Base-by-base conservation (phyloP, 2,113 vertebrate species). In the Osmerus mordax region DNA sequence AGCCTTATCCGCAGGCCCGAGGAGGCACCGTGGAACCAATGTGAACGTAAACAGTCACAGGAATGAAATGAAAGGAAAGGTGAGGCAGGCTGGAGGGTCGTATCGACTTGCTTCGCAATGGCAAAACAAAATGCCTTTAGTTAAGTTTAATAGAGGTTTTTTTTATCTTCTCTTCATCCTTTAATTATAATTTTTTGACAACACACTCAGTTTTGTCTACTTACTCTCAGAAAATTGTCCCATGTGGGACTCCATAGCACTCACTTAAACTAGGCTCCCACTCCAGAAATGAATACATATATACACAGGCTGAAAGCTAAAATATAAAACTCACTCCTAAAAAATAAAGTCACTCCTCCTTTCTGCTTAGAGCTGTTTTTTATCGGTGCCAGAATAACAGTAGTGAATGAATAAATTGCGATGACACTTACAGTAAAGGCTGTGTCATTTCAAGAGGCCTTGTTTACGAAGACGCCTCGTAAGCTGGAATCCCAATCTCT, bases 381-480 rank as follows among this genome's bases (percentile, higher is more conserved):
- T 52, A 65, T 69, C 21, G 23, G 25, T 59, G 19, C 62, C 69
- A 25, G 29, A 65, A 73, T 47, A 56, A 68, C 14, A 28, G 21
- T 3, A 55, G 55, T 21, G 51, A 12, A 18, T 68, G 70, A 77
- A 68, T 62, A 56, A 55, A 70, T 41, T 61, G 79, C 76, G 77
- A 77, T 70, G 65, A 69, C 41, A 18, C 3, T 69, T 32, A 67
- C 75, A 52, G 65, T 47, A 77, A 78, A 71, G 78, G 52, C 65
- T 32, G 55, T 16, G 63, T 67, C 69, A 73, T 71, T 74, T 68
- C 47, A 66, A 21, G 12, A n/a, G 54, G 52, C 70, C 60, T 53
- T 70, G 63, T 76, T 84, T 76, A 80, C 67, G 76, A 54, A 69
- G 61, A 69, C 71, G 78, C 74, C 70, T 71, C 60, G 36, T 73